phyloP scores from a whole-genome alignment of 2,797 vertebrate genomes.

The Anas acuta region DNA sequence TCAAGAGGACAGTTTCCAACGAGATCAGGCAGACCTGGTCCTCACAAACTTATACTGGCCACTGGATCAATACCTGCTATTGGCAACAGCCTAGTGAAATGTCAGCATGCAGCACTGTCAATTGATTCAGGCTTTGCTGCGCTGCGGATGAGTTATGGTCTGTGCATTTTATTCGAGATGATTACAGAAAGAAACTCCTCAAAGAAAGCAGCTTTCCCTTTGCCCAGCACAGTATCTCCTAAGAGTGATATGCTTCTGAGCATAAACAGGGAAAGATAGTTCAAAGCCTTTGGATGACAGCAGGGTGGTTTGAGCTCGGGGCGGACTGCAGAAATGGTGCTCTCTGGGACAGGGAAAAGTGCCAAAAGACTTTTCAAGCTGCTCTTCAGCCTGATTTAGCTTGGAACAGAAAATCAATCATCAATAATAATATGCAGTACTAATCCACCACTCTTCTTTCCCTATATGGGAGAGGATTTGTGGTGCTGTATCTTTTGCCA shows the following conservation, averaged over 20 bases:
- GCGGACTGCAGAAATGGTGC: not conserved
- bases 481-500: not conserved
- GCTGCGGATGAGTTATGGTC: not conserved
- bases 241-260: not conserved
- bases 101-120: not conserved
- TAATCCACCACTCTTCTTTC: not conserved
- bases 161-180: not conserved
- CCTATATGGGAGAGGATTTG: not conserved
- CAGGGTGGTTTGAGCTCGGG: not conserved
- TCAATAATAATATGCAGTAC: not conserved
- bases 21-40: not conserved
- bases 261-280: not conserved
- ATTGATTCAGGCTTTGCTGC: not conserved
- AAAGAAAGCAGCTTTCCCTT: not conserved
- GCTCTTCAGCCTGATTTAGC: slow-evolving; percentile 32
- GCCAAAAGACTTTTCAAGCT: not conserved
- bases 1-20: not conserved
- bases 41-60: not conserved
- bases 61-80: slow-evolving; percentile 7
- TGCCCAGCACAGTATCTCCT: not conserved
- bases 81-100: slow-evolving; percentile 8
- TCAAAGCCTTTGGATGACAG: not conserved
- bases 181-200: not conserved
- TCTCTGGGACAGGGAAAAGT: not conserved
- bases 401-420: slow-evolving; percentile 20